Evolutionary conservation across 2,888 invertebrate genomes (phyloP).

Genomic region (Aleiodes leptofemur): DNA sequence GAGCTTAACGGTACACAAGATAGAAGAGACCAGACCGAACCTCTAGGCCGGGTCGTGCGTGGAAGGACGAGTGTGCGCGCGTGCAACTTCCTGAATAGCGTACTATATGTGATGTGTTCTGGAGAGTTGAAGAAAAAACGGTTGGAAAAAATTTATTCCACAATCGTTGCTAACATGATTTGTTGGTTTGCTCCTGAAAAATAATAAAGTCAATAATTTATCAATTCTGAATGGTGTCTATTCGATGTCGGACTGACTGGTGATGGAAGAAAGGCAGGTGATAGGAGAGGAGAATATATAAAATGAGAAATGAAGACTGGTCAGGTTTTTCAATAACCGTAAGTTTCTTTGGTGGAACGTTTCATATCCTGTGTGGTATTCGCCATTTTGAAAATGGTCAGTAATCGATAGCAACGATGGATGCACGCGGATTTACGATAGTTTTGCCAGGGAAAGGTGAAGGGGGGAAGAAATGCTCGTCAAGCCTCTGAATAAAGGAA

Average conservation of each 20-base stretch:
- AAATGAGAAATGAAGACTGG: too few relatives aligned
- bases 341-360: not conserved
- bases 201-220: too few relatives aligned
- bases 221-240: not conserved
- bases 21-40: not conserved
- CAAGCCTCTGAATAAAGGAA: not conserved
- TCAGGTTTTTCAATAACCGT: not conserved
- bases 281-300: too few relatives aligned
- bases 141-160: not conserved
- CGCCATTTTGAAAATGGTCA: slow-evolving; percentile 73
- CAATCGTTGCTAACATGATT: too few relatives aligned
- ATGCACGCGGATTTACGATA: slow-evolving; percentile 55
- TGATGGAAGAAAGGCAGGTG: not conserved
- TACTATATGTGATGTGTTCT: not conserved
- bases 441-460: not conserved
- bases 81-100: slow-evolving; percentile 35
- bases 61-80: slow-evolving; percentile 38
- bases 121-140: not conserved
- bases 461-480: not conserved
- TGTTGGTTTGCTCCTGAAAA: too few relatives aligned
- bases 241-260: not conserved
- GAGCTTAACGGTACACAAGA: slow-evolving; percentile 25
- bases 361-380: slow-evolving; percentile 47
- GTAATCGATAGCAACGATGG: slow-evolving; percentile 68
- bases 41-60: slow-evolving; percentile 18